phyloP scores from a whole-genome alignment of 2,888 invertebrate genomes.

The Psococerastis gibbosa region DNA sequence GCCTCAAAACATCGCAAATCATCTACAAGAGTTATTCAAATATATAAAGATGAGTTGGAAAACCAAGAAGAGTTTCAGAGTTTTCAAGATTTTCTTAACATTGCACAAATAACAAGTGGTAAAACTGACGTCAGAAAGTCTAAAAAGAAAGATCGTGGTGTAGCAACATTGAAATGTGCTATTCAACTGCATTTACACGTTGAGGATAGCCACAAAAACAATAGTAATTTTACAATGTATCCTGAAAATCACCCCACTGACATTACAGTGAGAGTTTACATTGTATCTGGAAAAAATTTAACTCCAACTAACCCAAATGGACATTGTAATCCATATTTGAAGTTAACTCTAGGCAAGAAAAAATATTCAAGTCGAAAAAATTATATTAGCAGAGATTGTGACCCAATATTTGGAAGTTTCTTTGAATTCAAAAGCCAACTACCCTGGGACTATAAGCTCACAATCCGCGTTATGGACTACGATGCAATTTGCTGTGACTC shows the following conservation, averaged over 20 bases:
- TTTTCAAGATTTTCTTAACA: conserved; percentile 44
- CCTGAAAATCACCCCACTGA: conserved; percentile 40
- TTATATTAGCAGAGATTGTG: conserved; percentile 49
- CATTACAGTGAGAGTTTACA: conserved; percentile 55
- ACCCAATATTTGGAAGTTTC: conserved; percentile 68
- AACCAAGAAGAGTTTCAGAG: conserved; percentile 40
- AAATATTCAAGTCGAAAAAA: conserved; percentile 45
- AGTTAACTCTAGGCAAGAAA: conserved; percentile 45
- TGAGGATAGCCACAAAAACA: conserved; percentile 28
- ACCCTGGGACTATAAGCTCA: conserved; percentile 55
- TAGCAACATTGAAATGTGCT: conserved; percentile 26
- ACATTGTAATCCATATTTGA: conserved; percentile 60
- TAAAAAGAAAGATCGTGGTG: conserved; percentile 27
- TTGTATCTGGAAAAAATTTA: conserved; percentile 50
- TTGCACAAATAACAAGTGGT: conserved; percentile 42
- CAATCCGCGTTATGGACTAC: conserved; percentile 55
- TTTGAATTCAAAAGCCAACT: conserved; percentile 54
- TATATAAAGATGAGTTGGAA: conserved; percentile 48
- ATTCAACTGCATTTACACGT: conserved; percentile 21
- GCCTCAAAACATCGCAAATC: conserved; percentile 24
- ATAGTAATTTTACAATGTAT: conserved; percentile 39
- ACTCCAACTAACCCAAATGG: conserved; percentile 48
- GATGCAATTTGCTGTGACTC: conserved; percentile 49
- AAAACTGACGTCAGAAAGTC: conserved; percentile 30
- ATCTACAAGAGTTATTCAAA: conserved; percentile 16